Evolutionary conservation across 2,888 invertebrate genomes (phyloP).

Genomic region (Monopis laevigella): DNA sequence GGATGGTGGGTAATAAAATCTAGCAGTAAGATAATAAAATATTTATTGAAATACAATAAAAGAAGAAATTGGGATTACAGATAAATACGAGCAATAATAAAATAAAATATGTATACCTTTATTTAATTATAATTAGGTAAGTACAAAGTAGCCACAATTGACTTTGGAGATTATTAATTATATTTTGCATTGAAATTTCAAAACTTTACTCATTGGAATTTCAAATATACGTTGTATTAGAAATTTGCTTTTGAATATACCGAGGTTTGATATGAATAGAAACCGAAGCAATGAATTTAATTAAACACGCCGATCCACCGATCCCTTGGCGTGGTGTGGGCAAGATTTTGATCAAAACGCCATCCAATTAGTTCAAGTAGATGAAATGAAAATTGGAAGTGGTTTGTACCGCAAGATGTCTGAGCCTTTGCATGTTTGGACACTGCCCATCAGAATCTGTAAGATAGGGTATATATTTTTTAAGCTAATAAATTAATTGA

Average conservation of each 20-base stretch:
- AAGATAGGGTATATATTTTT: too few relatives aligned
- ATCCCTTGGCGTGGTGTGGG: slow-evolving; percentile 8
- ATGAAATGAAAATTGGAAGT: slow-evolving; percentile 9
- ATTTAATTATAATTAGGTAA: too few relatives aligned
- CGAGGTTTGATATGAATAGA: slow-evolving; percentile 5
- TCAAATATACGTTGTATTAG: slow-evolving; percentile 9
- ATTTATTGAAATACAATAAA: too few relatives aligned
- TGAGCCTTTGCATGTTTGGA: slow-evolving; percentile 2
- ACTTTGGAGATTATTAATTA: too few relatives aligned
- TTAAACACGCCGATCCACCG: not conserved
- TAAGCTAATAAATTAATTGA: too few relatives aligned
- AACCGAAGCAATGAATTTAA: slow-evolving; percentile 11
- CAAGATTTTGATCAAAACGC: slow-evolving; percentile 11
- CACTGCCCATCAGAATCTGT: too few relatives aligned
- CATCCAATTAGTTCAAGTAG: slow-evolving; percentile 11
- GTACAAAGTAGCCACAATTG: too few relatives aligned
- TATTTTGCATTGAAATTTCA: slow-evolving; percentile 5
- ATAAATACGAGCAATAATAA: too few relatives aligned
- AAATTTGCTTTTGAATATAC: slow-evolving; percentile 10
- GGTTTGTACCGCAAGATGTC: slow-evolving; percentile 7
- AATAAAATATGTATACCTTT: too few relatives aligned
- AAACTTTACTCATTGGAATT: slow-evolving; percentile 9
- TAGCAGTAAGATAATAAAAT: too few relatives aligned
- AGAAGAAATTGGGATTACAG: too few relatives aligned
- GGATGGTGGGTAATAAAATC: too few relatives aligned